Evolutionary conservation across 1,140 invertebrate species (phyloP), one percentile per base, ranked within the genome.

Genomic region (Chironomus striatipennis): DNA sequence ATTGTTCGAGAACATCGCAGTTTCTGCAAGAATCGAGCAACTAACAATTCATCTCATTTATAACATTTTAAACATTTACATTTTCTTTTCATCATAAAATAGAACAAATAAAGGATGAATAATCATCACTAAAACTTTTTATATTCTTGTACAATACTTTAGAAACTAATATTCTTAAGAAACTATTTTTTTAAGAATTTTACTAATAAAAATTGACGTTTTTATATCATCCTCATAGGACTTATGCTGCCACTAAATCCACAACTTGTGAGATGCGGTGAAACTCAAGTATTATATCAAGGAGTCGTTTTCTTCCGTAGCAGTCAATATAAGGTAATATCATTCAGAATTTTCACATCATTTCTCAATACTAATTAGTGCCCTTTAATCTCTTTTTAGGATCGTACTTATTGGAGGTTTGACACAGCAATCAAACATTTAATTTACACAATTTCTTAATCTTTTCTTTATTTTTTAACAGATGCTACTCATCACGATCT

Each of bases 271-370:
- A 18, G 65, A 8, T 70, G 65, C 6, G 65, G 65, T 20, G 65
- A 70, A 18, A 70, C 65, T 70, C 65, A 70, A 70, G 65, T 70
- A 5, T 10, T 70, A 9, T 70, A 70, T 70, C 65, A 70, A 21
- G 65, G 65, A 18, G 7, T 70, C 20, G 6, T 21, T 0, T 70
- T 18, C 20, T 70, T 70, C 18, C 65, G 65, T 18, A 70, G 65
- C 18, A 20, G 17, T 20, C 20, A 18, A 9, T 70, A 70, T 70
- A 70, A 70, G 24, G 24, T 34, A 34, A 34, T 34, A 34, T 34
- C 24, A 34, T 34, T 34, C 24, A 34, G 5, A 34, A 2, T 34
- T 34, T 34, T 34, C 5, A 5, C 5, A 5, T 34, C 2, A 34
- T 34, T 34, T 2, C 5, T 34, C 5, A 2, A 34, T 34, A 5